Base-by-base conservation (phyloP, 2,797 vertebrate species). In the Sardinella longiceps region DNA sequence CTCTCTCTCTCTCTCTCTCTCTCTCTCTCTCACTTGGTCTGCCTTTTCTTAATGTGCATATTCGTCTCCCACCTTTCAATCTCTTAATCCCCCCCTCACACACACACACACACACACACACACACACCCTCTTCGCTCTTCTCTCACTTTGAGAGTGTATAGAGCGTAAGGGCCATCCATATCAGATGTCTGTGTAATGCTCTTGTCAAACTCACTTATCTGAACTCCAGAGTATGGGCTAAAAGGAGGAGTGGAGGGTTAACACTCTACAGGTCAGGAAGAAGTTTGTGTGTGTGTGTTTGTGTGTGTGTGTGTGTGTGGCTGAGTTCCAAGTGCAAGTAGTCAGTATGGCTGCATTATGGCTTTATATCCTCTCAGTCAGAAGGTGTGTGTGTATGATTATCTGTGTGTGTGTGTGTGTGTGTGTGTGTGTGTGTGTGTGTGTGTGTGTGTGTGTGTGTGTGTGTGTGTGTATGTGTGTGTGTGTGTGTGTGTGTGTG, bases 191-290 rank as follows among this genome's bases (percentile, higher is more conserved):
- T 86, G 86, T 81, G 84, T 86, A 85, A 91, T 88, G 90, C 87
- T 80, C 84, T 87, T 88, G 89, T 91, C 88, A 90, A 84, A 90
- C 87, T 89, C 89, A 50, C 74, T 91, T 80, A 83, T 80, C 80
- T 74, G 30, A 53, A 70, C 81, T 30, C 53, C 58, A 53, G 80
- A 84, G 48, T 48, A 10, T 9, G 1, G 7, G 5, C 46, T 9
- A 83, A 81, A 60, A 3, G 56, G 15, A 45, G 63, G 51, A 85
- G 83, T 66, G 51, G 56, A 74, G 80, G 82, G 81, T 33, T 74
- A 74, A 74, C 66, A 74, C 30, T 28, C 30, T 33, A 74, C 33
- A 20, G 33, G 20, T 74, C 66, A 37, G 30, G 66, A 30, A 74
- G 43, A 43, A 43, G 43, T n/a, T n/a, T n/a, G 43, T 43, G 43